phyloP scores from a whole-genome alignment of 2,113 vertebrate genomes.

The Phalacrocorax brasilianus region DNA sequence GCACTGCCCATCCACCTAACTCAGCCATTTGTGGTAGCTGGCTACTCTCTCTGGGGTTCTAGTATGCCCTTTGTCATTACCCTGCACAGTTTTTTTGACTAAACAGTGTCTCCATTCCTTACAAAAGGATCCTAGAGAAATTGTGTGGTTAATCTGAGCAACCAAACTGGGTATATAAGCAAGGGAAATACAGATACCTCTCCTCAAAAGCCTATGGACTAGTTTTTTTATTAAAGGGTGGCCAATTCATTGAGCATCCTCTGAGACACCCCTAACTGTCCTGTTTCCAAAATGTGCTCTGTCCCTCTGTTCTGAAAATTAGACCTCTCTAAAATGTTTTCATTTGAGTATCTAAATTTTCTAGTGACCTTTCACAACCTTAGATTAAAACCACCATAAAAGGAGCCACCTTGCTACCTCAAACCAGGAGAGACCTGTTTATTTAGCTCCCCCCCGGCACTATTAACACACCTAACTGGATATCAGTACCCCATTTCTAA shows the following conservation, averaged over 20 bases:
- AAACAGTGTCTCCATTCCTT: not conserved
- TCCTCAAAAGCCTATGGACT: not conserved
- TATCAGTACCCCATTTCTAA: not conserved
- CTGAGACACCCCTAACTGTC: not conserved
- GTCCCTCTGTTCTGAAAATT: not conserved
- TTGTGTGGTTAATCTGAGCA: not conserved
- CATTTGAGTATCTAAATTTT: not conserved
- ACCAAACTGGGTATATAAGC: not conserved
- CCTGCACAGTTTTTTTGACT: not conserved
- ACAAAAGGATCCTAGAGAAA: not conserved
- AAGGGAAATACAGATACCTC: not conserved
- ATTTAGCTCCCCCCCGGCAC: not conserved
- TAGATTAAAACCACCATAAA: not conserved
- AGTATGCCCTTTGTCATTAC: not conserved
- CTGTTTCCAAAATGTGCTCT: not conserved
- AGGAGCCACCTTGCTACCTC: not conserved
- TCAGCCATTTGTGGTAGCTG: not conserved
- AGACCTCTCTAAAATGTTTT: not conserved
- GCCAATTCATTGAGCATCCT: not conserved
- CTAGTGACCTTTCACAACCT: not conserved
- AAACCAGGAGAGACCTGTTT: not conserved
- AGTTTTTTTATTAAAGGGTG: not conserved
- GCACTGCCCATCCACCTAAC: not conserved
- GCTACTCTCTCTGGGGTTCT: not conserved
- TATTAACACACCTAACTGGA: not conserved